Evolutionary conservation across 2,888 invertebrate genomes (phyloP).

Genomic region (Microctonus hyperodae): DNA sequence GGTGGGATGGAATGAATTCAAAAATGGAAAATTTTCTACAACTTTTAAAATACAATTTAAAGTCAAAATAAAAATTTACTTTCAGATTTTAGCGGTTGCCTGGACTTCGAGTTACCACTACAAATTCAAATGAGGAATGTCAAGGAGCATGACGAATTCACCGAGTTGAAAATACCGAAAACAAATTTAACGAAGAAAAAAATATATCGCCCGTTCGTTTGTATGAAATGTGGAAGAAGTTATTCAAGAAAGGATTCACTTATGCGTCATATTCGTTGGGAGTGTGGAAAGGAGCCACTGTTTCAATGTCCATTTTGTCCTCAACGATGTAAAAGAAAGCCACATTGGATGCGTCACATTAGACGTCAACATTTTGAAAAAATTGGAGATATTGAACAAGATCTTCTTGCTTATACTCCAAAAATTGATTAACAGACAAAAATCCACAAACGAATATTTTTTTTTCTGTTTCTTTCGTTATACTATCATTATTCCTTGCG

Average conservation of each 20-base stretch:
- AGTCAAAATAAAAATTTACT: constrained; percentile 39
- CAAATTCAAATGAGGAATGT: constrained; percentile 34
- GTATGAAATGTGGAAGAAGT: constrained; percentile 67
- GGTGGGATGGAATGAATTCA: constrained; percentile 6
- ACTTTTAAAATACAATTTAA: constrained; percentile 45
- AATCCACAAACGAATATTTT: not conserved
- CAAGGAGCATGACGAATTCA: constrained; percentile 42
- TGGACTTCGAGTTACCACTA: not conserved
- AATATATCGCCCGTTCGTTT: constrained; percentile 63
- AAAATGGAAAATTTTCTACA: constrained; percentile 1
- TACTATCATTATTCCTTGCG: not conserved
- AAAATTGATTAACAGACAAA: not conserved
- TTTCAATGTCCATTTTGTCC: constrained; percentile 65
- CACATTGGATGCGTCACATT: constrained; percentile 66
- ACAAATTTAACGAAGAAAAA: constrained; percentile 46
- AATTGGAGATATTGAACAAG: constrained; percentile 63
- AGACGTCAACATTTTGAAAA: constrained; percentile 66
- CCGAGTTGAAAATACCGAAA: constrained; percentile 54
- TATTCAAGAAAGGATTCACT: constrained; percentile 71
- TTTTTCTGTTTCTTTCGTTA: not conserved
- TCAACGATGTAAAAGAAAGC: constrained; percentile 62
- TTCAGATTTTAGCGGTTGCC: constrained; percentile 38
- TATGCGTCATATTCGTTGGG: constrained; percentile 67
- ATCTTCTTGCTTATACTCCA: constrained; percentile 43
- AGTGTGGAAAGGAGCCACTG: constrained; percentile 65